Evolutionary conservation across 1,140 invertebrate species (phyloP), one percentile per base, ranked within the genome.

Genomic region (Augochlora pura): DNA sequence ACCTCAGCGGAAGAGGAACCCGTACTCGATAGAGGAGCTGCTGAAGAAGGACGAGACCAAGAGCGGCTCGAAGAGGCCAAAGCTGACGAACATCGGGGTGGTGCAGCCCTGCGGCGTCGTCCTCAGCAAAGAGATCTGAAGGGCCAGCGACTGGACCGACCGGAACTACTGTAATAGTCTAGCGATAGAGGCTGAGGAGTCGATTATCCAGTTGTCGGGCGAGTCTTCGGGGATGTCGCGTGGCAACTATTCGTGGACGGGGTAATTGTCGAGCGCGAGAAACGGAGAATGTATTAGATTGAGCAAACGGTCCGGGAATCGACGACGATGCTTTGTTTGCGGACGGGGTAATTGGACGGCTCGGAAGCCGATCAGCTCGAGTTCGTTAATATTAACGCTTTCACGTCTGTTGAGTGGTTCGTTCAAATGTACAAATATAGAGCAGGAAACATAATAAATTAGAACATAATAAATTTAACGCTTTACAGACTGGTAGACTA

Each of bases 1-100:
- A 60, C 88, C 87, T 6, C 82, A 86, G 54, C 95, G 94, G 84
- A 97, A 97, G 90, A 95, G 95, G 65, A 97, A 97, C 91, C 96
- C 96, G 0, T 97, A 97, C 88, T 97, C 96, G 0, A 98, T 98
- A 86, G 97, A 98, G 88, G 97, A 97, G 88, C 88, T 98, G 9
- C 87, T 98, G 7, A 97, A 97, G 86, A 97, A 97, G 81, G 96
- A 96, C 10, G 95, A 95, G 74, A 95, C 95, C 49, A 91, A 91
- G 63, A 81, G 77, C 8, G 70, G 76, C 16, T 77, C 78, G 42
- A 91, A 91, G 70, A 89, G 91, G 89, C 91, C 91, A 42, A 91
- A 90, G 69, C 49, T 92, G 21, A 71, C 87, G 7, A 88, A 90
- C 54, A 86, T 91, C 2, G 89, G 88, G 0, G 85, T 93, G 62